Conservation (phyloP, 2,888 invertebrate genomes). For the Lasioglossum marginatum region DNA sequence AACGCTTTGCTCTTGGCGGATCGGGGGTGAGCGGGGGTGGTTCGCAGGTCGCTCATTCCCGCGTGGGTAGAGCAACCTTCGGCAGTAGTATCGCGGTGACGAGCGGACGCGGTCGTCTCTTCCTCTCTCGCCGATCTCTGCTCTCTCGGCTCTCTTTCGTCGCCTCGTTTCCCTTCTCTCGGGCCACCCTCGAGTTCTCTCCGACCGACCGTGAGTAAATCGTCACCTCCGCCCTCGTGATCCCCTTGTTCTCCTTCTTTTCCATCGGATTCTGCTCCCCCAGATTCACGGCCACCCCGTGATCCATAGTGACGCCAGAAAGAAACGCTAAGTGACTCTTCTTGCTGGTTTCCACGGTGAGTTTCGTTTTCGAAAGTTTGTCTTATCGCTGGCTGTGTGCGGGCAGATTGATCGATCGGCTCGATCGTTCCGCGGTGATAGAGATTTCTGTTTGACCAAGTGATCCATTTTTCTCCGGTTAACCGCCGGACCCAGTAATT, state of each 20-base stretch:
- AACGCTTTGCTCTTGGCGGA: slow-evolving; percentile 26
- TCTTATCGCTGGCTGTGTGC: not conserved
- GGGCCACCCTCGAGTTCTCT: slow-evolving; percentile 2
- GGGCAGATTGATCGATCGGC: not conserved
- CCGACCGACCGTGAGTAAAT: slow-evolving; percentile 51
- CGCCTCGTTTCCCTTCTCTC: slow-evolving; percentile 24
- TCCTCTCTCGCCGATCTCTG: slow-evolving; percentile 28
- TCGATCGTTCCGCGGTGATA: not conserved
- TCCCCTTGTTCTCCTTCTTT: not conserved
- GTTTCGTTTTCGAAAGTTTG: not conserved
- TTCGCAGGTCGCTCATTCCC: slow-evolving; percentile 72
- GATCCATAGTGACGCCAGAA: not conserved
- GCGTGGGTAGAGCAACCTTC: slow-evolving; percentile 72
- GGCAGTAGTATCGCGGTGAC: slow-evolving; percentile 78
- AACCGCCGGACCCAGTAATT: not conserved
- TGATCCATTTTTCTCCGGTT: not conserved
- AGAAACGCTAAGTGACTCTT: not conserved
- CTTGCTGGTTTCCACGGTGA: not conserved
- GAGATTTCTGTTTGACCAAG: not conserved
- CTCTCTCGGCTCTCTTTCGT: slow-evolving; percentile 5
- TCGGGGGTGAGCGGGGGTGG: slow-evolving; percentile 72
- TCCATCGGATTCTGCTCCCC: not conserved
- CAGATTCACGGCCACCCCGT: not conserved
- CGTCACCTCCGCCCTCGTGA: not conserved
- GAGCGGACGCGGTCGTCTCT: slow-evolving; percentile 72